Evolutionary conservation across 2,888 invertebrate species (phyloP).

Genomic region (Argyra leucocephala): DNA sequence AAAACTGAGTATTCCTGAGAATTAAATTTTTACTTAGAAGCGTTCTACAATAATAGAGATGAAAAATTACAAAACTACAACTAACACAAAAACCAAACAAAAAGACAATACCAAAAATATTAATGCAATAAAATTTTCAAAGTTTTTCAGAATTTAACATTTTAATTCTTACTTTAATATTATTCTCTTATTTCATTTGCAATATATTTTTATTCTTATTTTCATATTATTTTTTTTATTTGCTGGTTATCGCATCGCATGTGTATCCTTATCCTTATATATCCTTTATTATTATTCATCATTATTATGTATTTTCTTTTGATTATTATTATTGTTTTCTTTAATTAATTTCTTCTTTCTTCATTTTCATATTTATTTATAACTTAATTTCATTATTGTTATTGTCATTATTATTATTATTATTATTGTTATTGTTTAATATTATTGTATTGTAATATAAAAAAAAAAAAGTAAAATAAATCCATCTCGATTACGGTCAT

Average conservation of each 20-base stretch:
- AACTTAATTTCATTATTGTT: neutral
- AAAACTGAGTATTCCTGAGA: too few species aligned
- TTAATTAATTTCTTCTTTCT: neutral
- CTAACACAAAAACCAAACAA: too few species aligned
- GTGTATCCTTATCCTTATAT: neutral
- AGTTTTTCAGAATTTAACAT: too few species aligned
- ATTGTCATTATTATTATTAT: neutral
- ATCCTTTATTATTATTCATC: neutral
- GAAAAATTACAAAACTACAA: too few species aligned
- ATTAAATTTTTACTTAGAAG: too few species aligned
- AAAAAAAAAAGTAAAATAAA: neutral
- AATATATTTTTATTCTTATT: too few species aligned
- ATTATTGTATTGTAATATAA: neutral
- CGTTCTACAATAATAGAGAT: too few species aligned
- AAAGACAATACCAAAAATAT: too few species aligned
- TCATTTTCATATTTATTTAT: neutral
- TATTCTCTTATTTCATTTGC: too few species aligned
- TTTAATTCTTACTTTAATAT: too few species aligned
- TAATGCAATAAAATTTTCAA: too few species aligned
- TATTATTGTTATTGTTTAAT: neutral
- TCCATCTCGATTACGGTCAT: neutral
- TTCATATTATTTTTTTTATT: too few species aligned
- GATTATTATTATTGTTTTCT: neutral
- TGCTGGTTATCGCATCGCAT: neutral
- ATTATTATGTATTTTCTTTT: neutral